Base-by-base conservation (phyloP, 2,797 vertebrate species). In the Danio tinwini region DNA sequence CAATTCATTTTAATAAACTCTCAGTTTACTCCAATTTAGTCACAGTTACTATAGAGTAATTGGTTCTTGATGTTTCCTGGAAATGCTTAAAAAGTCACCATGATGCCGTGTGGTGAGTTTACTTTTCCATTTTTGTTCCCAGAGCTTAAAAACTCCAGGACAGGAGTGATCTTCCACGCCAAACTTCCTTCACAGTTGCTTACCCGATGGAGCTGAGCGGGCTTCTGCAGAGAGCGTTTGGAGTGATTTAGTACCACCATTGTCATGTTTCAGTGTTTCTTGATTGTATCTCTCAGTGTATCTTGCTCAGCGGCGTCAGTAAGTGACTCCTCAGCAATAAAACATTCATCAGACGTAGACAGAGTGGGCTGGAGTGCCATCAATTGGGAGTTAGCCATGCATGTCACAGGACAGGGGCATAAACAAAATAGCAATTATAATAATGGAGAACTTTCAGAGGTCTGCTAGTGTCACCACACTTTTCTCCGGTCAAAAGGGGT, bases 341-440 rank as follows among this genome's bases (percentile, higher is more conserved):
- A 83, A 73, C 81, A 85, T 86, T 71, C 80, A 82, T 86, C 78
- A 85, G 76, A 68, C 64, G n/a, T 50, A 82, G 82, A 82, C 67
- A 56, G 64, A 52, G 73, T 64, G 21, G 42, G 69, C 65, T 55
- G 58, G 72, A 79, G 77, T 55, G 16, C 16, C 76, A 79, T 85
- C 80, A 76, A 61, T 81, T 85, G 78, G 74, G 81, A 76, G 61
- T 83, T 83, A 68, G 79, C 59, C 81, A 76, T 80, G 78, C 80
- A 74, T 86, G 77, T 56, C 61, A 73, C 71, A 74, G 82, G 61
- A 74, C 82, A 73, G 67, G 72, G 79, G 63, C 74, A 80, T 82
- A 84, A 82, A 81, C 74, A 85, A 82, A 86, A 77, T 72, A 74
- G 40, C 78, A 85, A 85, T 86, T 79, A 81, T 53, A 77, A 76